phyloP scores from a whole-genome alignment of 2,888 invertebrate genomes.

The Diarsia brunnea region DNA sequence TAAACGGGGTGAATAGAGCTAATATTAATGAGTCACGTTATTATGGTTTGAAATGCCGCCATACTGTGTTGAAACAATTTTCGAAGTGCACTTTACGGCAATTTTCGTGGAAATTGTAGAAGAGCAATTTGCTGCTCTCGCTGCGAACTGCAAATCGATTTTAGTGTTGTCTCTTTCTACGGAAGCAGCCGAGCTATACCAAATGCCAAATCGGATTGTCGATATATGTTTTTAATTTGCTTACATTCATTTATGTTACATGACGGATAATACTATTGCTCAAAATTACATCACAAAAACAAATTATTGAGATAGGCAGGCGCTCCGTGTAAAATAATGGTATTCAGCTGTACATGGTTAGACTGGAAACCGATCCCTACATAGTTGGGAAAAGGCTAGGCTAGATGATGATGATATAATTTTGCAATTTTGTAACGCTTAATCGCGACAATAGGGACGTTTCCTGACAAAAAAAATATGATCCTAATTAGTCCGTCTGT shows the following conservation, averaged over 20 bases:
- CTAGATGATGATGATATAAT: too few species aligned
- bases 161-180: conserved; percentile 29
- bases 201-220: neutral
- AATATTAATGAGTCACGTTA: conserved; percentile 12
- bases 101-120: conserved; percentile 22
- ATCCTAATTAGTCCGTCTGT: too few species aligned
- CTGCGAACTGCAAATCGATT: conserved; percentile 36
- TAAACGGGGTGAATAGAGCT: conserved; percentile 3
- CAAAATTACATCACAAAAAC: neutral
- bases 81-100: conserved; percentile 20
- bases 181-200: conserved; percentile 4
- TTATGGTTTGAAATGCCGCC: neutral
- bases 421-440: too few species aligned
- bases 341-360: neutral
- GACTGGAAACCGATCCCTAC: neutral
- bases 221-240: neutral
- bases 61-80: conserved; percentile 25
- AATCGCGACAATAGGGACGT: too few species aligned
- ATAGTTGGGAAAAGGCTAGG: neutral
- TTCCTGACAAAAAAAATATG: too few species aligned
- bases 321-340: neutral
- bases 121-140: conserved; percentile 10
- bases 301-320: neutral
- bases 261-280: neutral
- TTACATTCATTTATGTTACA: neutral